Evolutionary conservation across 2,113 vertebrate genomes (phyloP).

Genomic region (Cyanocitta stelleri): DNA sequence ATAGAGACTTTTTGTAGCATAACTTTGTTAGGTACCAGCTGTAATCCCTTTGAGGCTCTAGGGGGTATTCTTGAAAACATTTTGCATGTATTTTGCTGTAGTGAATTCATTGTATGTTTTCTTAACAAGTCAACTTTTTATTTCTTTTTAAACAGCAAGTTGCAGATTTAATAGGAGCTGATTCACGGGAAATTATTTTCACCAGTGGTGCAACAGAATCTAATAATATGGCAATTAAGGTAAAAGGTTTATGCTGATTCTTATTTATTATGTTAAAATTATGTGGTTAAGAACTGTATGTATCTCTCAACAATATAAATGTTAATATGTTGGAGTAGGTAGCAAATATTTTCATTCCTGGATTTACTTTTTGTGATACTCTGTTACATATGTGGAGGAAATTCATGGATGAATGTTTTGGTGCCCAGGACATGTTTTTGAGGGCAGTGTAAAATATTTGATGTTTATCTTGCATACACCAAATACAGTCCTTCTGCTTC

Average conservation of each 20-base stretch:
- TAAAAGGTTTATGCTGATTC: conserved; percentile 42
- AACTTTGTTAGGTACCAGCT: not conserved
- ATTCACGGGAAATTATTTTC: conserved; percentile 93
- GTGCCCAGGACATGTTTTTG: not conserved
- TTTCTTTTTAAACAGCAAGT: conserved; percentile 81
- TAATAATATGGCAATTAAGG: conserved; percentile 97
- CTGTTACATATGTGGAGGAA: not conserved
- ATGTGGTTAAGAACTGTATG: not conserved
- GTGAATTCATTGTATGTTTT: not conserved
- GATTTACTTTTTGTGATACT: not conserved
- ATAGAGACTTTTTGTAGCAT: not conserved
- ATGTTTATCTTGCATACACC: not conserved
- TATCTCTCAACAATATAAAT: not conserved
- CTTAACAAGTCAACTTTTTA: not conserved
- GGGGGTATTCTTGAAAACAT: not conserved
- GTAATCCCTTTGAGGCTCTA: not conserved
- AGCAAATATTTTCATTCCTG: not conserved
- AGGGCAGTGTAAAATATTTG: not conserved
- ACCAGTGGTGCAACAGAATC: conserved; percentile 97
- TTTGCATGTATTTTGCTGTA: not conserved
- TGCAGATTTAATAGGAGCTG: conserved; percentile 89
- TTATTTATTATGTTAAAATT: not conserved
- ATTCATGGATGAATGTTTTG: not conserved
- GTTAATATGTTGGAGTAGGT: not conserved
- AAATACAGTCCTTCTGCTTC: not conserved